Conservation (phyloP, 2,113 vertebrate species). For the Empidonax traillii region DNA sequence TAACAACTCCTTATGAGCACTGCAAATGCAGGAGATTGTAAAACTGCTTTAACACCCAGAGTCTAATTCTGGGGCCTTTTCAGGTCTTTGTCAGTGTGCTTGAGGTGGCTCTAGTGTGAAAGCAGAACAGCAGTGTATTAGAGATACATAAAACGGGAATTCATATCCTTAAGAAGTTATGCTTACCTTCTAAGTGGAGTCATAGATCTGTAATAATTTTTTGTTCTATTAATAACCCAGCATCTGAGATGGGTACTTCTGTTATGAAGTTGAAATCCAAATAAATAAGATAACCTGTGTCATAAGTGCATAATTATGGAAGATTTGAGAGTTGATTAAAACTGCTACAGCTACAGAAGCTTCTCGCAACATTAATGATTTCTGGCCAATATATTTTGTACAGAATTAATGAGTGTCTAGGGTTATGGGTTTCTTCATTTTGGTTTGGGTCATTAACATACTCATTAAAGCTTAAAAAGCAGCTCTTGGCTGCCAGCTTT, state of each 20-base stretch:
- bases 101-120: neutral
- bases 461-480: constrained; percentile 50
- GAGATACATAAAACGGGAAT: neutral
- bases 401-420: constrained; percentile 50
- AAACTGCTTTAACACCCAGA: neutral
- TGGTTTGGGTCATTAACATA: constrained; percentile 44
- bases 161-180: neutral
- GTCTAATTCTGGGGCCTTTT: neutral
- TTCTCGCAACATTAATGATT: constrained; percentile 17
- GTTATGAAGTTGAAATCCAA: neutral
- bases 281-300: constrained; percentile 25
- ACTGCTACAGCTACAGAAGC: neutral
- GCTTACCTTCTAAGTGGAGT: neutral
- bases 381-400: constrained; percentile 40
- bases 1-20: neutral
- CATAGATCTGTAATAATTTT: neutral
- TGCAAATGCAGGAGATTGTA: neutral
- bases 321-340: constrained; percentile 50
- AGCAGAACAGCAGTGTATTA: neutral
- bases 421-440: constrained; percentile 41
- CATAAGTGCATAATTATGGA: constrained; percentile 9
- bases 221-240: neutral
- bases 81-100: neutral
- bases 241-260: neutral
- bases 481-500: neutral